Percentiles rank a stretch among this genome's conserved stretches.
Evolutionary conservation across 2,113 vertebrate species (phyloP).

Genomic region (Murina feae): DNA sequence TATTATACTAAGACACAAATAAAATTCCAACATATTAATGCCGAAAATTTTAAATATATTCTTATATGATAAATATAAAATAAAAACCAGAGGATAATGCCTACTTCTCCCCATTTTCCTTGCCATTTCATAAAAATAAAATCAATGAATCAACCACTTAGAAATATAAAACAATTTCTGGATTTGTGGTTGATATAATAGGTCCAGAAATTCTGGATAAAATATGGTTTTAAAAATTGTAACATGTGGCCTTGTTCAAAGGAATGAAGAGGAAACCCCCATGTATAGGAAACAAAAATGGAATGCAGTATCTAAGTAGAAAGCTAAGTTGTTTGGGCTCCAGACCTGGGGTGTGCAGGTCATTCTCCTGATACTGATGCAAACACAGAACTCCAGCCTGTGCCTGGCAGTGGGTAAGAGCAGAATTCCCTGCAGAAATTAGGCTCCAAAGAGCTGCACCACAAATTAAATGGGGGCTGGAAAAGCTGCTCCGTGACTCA

Average conservation of each 20-base stretch:
- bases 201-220: slow-evolving; percentile 8
- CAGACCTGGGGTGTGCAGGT: not conserved
- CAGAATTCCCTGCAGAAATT: not conserved
- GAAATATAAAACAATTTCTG: slow-evolving; percentile 11
- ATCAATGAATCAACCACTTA: not conserved
- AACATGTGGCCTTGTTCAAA: not conserved
- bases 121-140: slow-evolving; percentile 34
- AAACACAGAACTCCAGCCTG: not conserved
- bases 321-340: not conserved
- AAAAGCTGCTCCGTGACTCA: not conserved
- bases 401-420: not conserved
- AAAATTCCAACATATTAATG: not conserved
- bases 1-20: not conserved
- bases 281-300: not conserved
- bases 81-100: not conserved
- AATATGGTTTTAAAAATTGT: not conserved
- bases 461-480: not conserved
- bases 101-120: not conserved
- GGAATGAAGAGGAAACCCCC: not conserved
- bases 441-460: not conserved
- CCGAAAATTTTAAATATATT: not conserved
- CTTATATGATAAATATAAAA: slow-evolving; percentile 34
- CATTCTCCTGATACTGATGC: not conserved
- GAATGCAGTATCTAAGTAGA: not conserved
- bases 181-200: not conserved